phyloP scores from a whole-genome alignment of 2,888 invertebrate genomes.

The Stegana nigrithorax region DNA sequence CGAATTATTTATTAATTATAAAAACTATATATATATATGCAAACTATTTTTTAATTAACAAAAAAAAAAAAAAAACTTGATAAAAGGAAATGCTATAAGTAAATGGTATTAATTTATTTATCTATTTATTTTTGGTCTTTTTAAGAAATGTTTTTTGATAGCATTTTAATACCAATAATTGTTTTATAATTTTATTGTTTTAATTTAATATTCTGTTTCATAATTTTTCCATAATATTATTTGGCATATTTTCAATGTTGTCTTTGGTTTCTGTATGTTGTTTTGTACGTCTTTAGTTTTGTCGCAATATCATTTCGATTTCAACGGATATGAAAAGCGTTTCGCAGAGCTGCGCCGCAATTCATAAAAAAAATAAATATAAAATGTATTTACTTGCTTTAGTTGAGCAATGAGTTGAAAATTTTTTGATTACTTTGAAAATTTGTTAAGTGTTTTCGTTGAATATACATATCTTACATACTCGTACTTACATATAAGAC shows the following conservation, averaged over 20 bases:
- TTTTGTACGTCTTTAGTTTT: slow-evolving; percentile 1
- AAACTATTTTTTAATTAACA: neutral
- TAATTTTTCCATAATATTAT: too few species aligned
- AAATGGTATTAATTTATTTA: too few species aligned
- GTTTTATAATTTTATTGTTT: too few species aligned
- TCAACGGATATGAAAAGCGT: neutral
- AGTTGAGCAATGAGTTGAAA: too few species aligned
- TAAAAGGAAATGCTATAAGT: too few species aligned
- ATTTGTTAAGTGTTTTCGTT: neutral
- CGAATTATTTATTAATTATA: neutral
- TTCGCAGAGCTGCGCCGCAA: neutral
- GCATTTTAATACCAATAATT: too few species aligned
- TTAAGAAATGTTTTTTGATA: too few species aligned
- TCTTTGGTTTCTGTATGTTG: neutral
- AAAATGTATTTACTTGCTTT: too few species aligned
- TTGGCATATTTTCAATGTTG: neutral
- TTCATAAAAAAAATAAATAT: neutral
- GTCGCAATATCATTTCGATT: neutral
- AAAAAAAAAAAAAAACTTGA: neutral
- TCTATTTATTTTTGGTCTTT: too few species aligned
- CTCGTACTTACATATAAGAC: too few species aligned
- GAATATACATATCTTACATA: neutral
- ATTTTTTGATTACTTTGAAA: too few species aligned
- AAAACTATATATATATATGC: neutral
- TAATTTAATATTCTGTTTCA: too few species aligned